Evolutionary conservation across 2,888 invertebrate species (phyloP), one percentile per base, ranked within the genome.

Genomic region (Machimus rusticus): DNA sequence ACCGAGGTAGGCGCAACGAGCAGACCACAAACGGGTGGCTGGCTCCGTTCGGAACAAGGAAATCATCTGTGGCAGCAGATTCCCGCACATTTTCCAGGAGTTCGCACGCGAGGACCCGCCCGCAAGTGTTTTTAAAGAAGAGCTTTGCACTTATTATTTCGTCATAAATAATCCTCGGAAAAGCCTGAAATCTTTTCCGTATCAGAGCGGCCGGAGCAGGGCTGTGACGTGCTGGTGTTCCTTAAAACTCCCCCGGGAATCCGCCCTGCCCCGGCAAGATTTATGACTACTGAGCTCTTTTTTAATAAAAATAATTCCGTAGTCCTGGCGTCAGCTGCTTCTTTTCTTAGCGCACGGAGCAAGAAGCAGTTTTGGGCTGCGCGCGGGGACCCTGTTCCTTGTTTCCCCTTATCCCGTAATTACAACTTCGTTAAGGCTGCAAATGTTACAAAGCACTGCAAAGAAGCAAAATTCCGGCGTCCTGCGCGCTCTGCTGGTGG

Each of bases 251-350:
- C 51, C 51, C 51, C 28, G 28, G 51, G 28, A 46, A 31, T 51
- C 23, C 31, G 51, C 28, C 28, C 28, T 28, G 14, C 28, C 12
- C 23, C 66, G 19, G 31, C 31, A 82, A 82, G 82, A 82, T 82
- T 82, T 82, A 82, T 82, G 82, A 82, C 66, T 82, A 82, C 57
- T 82, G 66, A 82, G 82, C 57, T 82, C 28, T 57, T 82, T 82
- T 82, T 57, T 82, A 57, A 82, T 82, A 82, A 82, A 82, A 82
- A 82, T 82, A 82, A 57, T 79, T 79, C 79, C 79, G 31, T 34
- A 82, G 37, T 57, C 66, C 46, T 37, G 66, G 82, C 66, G 82
- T 82, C 82, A 82, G 82, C 82, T 82, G 82, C 66, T 34, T 82
- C 82, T 66, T 57, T 37, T 66, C 66, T 39, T 37, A 37, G 34